phyloP scores from a whole-genome alignment of 2,888 invertebrate species.

The Stramonita haemastoma region DNA sequence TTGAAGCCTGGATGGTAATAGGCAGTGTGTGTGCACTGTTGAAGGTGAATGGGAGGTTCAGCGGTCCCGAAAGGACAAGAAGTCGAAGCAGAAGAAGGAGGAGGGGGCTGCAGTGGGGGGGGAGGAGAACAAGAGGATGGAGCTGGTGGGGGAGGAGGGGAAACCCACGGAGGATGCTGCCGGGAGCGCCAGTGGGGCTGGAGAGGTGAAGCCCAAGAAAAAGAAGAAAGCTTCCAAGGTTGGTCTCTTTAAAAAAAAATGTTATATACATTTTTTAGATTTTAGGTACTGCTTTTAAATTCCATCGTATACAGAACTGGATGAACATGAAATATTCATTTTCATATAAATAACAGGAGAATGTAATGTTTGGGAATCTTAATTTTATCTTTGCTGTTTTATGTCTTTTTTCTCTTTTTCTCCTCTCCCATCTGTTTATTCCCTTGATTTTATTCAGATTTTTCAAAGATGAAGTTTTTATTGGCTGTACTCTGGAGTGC shows the following conservation, averaged over 20 bases:
- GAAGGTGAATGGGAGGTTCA: constrained; percentile 64
- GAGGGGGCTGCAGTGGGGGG: constrained; percentile 28
- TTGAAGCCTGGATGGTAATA: too few species aligned
- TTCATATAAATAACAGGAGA: too few species aligned
- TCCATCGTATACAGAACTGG: too few species aligned
- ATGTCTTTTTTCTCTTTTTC: too few species aligned
- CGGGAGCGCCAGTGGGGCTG: constrained; percentile 23
- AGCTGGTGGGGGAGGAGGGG: not conserved
- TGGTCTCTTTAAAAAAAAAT: not conserved
- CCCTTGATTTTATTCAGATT: too few species aligned
- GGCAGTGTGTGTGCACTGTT: not conserved
- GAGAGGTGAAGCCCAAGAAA: constrained; percentile 46
- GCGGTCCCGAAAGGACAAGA: constrained; percentile 63
- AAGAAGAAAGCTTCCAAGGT: constrained; percentile 50
- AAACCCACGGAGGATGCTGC: not conserved
- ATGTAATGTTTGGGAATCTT: too few species aligned
- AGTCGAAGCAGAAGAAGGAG: constrained; percentile 53
- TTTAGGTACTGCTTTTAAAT: too few species aligned
- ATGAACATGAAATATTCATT: too few species aligned
- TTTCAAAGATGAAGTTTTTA: too few species aligned
- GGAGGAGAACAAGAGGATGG: constrained; percentile 1
- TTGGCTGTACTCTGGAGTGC: too few species aligned
- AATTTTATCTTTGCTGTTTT: too few species aligned
- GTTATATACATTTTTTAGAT: not conserved
- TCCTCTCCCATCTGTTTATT: too few species aligned